These are phyloP conservation scores for Diachrysia chrysitis DNA, from an alignment of 2,888 invertebrate species.

Conservation along the genomic window DNA sequence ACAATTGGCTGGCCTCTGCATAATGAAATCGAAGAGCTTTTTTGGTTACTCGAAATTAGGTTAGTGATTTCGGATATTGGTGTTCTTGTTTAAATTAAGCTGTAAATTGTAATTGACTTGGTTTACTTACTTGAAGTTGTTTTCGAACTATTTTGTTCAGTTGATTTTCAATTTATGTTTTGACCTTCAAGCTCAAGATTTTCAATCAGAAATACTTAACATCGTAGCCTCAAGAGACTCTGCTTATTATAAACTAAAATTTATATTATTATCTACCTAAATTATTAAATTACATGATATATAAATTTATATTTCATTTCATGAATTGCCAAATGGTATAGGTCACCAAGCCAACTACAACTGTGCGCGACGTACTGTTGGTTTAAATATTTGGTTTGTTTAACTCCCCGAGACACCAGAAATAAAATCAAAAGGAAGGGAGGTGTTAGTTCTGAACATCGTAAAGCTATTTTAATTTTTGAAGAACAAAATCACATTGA, in stretches of 20 bases:
- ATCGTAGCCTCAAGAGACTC: neutral
- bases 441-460: no score
- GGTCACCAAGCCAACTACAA: no score
- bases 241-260: neutral
- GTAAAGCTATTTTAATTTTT: no score
- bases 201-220: neutral
- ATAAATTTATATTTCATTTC: no score
- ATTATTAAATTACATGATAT: no score
- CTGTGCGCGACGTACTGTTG: no score
- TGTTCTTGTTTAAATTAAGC: constrained; percentile 40
- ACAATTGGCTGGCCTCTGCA: constrained; percentile 50
- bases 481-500: no score
- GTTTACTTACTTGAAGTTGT: neutral
- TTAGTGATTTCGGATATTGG: constrained; percentile 38
- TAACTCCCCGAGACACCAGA: no score
- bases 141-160: neutral
- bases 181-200: constrained; percentile 10
- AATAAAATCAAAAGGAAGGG: no score
- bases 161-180: neutral
- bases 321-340: no score
- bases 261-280: no score
- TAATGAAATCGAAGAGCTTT: constrained; percentile 55
- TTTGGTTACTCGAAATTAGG: constrained; percentile 11
- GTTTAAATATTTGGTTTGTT: no score
- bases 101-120: constrained; percentile 28